Base-by-base conservation (phyloP, 2,113 vertebrate genomes). In the Tiliqua scincoides region DNA sequence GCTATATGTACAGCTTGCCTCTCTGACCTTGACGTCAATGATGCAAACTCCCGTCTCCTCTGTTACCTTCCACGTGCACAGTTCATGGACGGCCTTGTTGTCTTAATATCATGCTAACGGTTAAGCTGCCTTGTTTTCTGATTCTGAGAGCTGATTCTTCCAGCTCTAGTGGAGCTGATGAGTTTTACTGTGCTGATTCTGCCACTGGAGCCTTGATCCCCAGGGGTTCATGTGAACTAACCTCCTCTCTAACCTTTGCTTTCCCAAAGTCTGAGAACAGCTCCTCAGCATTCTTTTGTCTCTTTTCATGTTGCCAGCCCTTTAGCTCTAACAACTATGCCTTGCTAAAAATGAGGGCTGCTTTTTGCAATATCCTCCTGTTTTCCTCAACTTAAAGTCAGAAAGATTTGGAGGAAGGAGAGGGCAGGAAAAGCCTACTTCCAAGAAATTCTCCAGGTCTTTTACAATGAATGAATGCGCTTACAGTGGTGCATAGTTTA, bases 191-290 rank as follows among this genome's bases (percentile, higher is more conserved):
- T 1, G 0, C 48, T 71, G 40, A 63, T 85, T 87, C 84, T 91
- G 77, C 79, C 67, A 25, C 86, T 86, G 75, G 57, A 79, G 86
- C 68, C 21, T 62, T 52, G 86, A 23, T 78, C 83, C 83, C 87
- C 25, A 37, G 84, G 71, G 86, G 54, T 79, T 85, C 0, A 0
- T 94, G 92, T 91, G 92, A 96, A 93, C 84, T 72, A 91, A 70
- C 82, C 59, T 91, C 62, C 35, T 14, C 62, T 90, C 30, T 87
- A 84, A 89, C 30, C 76, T 90, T 43, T 61, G 5, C 10, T 82
- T 85, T 87, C 67, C 68, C 1, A 27, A 85, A 65, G 70, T 54
- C 79, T 93, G 88, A 94, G 91, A 91, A 68, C 0, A 0, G 17
- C 72, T 79, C 21, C 63, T 74, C 12, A 0, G 12, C 54, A 65